Conservation (phyloP, 2,113 vertebrate species). For the Rutilus rutilus region DNA sequence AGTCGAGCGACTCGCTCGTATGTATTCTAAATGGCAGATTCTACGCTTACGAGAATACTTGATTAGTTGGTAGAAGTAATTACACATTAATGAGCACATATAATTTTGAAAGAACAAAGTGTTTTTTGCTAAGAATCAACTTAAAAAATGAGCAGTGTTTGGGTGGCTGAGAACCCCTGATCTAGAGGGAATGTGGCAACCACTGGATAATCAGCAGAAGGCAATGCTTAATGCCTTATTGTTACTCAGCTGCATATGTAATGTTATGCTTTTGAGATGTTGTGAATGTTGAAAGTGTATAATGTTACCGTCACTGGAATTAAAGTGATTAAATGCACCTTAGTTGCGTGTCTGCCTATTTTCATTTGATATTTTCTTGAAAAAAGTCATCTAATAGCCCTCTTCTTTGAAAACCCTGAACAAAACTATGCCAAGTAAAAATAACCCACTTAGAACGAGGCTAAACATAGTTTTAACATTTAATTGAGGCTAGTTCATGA, state of each 20-base stretch:
- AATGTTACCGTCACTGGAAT: constrained; percentile 16
- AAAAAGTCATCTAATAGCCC: neutral
- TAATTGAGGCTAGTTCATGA: neutral
- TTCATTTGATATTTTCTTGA: neutral
- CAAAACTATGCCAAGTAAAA: neutral
- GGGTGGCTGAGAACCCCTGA: neutral
- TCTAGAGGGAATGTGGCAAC: neutral
- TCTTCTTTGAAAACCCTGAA: neutral
- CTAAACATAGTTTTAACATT: neutral
- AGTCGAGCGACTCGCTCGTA: too few species aligned
- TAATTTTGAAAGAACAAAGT: too few species aligned
- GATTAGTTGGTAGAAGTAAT: too few species aligned
- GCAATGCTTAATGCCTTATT: constrained; percentile 5
- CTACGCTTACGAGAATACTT: too few species aligned
- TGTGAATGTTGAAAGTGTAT: constrained; percentile 20
- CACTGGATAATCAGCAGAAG: neutral
- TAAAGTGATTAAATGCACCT: constrained; percentile 31
- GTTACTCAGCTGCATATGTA: neutral
- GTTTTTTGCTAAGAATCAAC: too few species aligned
- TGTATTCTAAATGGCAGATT: too few species aligned
- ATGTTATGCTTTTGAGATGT: constrained; percentile 32
- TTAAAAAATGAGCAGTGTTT: too few species aligned
- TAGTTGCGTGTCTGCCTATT: neutral
- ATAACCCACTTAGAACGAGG: neutral
- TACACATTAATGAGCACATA: too few species aligned